A percentile compares a stretch with the other conserved stretches of the same genome.
Conservation (phyloP, 2,888 invertebrate genomes). For the Galerucella nymphaeae region DNA sequence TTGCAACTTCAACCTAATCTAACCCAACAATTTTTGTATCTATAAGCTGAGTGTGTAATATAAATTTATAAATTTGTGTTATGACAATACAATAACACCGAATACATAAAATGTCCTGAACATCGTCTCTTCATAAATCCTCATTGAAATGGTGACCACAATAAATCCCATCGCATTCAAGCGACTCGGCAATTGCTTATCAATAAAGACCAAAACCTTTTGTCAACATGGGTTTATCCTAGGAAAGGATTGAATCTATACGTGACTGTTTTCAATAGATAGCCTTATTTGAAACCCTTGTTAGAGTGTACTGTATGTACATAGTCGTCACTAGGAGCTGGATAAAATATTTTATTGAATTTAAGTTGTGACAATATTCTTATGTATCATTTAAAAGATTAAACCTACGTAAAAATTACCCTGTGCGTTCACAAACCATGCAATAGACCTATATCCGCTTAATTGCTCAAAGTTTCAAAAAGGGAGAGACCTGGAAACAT, state of each 20-base stretch:
- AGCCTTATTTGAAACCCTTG: slow-evolving; percentile 28
- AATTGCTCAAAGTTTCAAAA: too few species aligned
- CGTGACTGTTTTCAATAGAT: slow-evolving; percentile 34
- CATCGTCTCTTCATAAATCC: not conserved
- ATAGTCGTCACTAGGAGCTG: not conserved
- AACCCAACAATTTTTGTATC: too few species aligned
- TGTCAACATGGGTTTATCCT: slow-evolving; percentile 16
- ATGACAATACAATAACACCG: not conserved
- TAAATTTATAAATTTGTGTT: not conserved
- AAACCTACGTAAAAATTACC: too few species aligned
- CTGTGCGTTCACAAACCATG: too few species aligned
- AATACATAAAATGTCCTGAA: not conserved
- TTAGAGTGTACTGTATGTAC: slow-evolving; percentile 12
- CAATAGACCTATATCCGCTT: too few species aligned
- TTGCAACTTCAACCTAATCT: too few species aligned
- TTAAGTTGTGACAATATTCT: too few species aligned
- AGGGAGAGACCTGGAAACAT: too few species aligned
- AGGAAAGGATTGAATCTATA: slow-evolving; percentile 29
- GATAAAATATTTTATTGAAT: not conserved
- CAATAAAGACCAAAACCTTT: slow-evolving; percentile 27
- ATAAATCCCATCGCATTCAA: slow-evolving; percentile 14
- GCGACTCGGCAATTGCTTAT: slow-evolving; percentile 23
- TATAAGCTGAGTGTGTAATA: too few species aligned
- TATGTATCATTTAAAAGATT: too few species aligned
- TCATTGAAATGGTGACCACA: slow-evolving; percentile 2